Evolutionary conservation across 2,797 vertebrate species (phyloP), one percentile per base, ranked within the genome.

Genomic region (Scolopax bukidnonensis): DNA sequence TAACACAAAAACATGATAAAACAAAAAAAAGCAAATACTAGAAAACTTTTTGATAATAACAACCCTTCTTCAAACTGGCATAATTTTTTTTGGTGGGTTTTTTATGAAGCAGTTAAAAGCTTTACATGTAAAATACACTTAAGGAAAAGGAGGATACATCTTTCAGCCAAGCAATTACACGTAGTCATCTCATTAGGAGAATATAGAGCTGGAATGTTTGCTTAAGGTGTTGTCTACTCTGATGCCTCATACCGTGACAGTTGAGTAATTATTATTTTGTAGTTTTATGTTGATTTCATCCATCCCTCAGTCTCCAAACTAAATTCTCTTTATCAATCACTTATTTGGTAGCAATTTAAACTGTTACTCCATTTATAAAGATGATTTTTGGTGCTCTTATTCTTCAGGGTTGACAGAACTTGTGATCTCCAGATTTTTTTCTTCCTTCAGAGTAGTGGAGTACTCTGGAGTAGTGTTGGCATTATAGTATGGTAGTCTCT

Each of bases 401-500:
- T 56, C 67, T 79, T 90, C 76, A 90, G 68, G 40, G 12, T 11
- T 73, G 83, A 48, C 83, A 85, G 73, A 86, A 86, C 23, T 88
- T 69, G 5, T 24, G 38, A 69, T 87, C 19, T 77, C 32, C 17
- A 28, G 18, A 28, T n/a, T 41, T 85, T 70, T 84, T 79, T 28
- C 9, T 9, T 85, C 36, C 36, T 36, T 36, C 36, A 36, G 36
- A 36, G 36, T 36, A 36, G 36, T 36, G 36, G 36, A 36, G 36
- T 36, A 36, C 36, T 36, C 36, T 36, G 36, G 36, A 86, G 8
- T 28, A 43, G 27, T 28, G 48, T 64, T 40, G 54, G 28, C 3
- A 1, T 83, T 54, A 4, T 10, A 16, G 21, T 47, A 47, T 21
- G 11, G 4, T 45, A 47, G 16, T 47, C 13, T 57, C 43, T 64